phyloP scores from a whole-genome alignment of 2,797 vertebrate species.

The Bradypodion ventrale region DNA sequence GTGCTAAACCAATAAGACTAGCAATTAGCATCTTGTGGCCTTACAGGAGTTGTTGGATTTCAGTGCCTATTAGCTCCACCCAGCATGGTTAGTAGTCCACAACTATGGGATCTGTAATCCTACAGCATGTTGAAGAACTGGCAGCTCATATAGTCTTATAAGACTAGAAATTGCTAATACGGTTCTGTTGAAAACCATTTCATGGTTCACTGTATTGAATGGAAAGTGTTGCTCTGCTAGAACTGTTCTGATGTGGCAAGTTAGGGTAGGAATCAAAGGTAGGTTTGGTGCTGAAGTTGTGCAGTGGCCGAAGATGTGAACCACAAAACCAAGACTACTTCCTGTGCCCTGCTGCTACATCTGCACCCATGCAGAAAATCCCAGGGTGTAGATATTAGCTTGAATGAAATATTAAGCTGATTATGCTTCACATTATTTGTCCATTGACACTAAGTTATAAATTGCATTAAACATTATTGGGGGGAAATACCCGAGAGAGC shows the following conservation, averaged over 20 bases:
- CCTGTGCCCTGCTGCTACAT: background rate
- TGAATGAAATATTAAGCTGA: slow-evolving; percentile 6
- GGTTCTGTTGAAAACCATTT: background rate
- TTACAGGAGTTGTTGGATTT: background rate
- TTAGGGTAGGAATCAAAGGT: background rate
- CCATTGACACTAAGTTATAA: slow-evolving; percentile 7
- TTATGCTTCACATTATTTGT: background rate
- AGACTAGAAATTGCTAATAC: background rate
- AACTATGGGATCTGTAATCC: background rate
- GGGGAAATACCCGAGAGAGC: background rate
- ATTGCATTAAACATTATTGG: slow-evolving; percentile 24
- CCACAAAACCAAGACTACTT: too few relatives aligned
- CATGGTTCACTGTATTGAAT: background rate
- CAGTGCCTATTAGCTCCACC: background rate
- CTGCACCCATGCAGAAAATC: background rate
- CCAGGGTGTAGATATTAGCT: background rate
- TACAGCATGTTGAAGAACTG: background rate
- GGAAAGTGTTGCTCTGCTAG: too few relatives aligned
- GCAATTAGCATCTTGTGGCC: background rate
- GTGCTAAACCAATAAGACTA: background rate
- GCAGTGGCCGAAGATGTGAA: too few relatives aligned
- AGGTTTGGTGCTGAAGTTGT: too few relatives aligned
- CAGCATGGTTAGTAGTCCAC: background rate
- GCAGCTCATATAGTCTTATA: background rate
- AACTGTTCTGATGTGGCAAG: background rate